A percentile compares a stretch with the other conserved stretches of the same genome.
These are phyloP conservation scores for Agrypnia vestita DNA, from an alignment of 1,140 invertebrate species.

Conservation along the genomic window DNA sequence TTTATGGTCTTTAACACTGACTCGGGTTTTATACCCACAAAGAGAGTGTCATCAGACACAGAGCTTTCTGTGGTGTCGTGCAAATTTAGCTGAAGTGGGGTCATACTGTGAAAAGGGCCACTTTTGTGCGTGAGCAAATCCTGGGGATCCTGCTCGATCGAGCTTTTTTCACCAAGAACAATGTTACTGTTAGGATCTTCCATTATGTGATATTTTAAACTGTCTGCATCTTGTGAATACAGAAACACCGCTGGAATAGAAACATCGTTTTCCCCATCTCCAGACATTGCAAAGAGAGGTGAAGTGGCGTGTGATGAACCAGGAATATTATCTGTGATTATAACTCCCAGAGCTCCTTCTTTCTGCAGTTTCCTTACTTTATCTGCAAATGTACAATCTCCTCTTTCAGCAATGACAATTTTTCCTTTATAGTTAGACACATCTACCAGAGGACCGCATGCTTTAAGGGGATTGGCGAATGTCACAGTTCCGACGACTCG, in stretches of 20 bases:
- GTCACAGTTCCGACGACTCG: conserved; percentile 77
- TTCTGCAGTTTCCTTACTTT: conserved; percentile 91
- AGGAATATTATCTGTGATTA: conserved; percentile 90
- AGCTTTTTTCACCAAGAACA: conserved; percentile 43
- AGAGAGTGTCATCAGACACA: not conserved
- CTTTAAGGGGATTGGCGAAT: conserved; percentile 74
- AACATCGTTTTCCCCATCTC: conserved; percentile 91
- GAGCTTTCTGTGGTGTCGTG: not conserved
- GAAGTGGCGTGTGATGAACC: conserved; percentile 82
- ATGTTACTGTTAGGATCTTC: conserved; percentile 50
- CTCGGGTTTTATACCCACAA: too few relatives aligned
- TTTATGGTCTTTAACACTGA: not conserved
- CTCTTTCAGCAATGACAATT: conserved; percentile 89
- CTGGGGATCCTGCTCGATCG: conserved; percentile 28
- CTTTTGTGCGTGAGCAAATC: conserved; percentile 24
- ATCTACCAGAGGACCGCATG: conserved; percentile 81
- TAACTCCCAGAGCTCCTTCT: conserved; percentile 87
- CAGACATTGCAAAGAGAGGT: conserved; percentile 96
- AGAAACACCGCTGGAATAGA: conserved; percentile 93
- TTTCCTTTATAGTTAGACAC: conserved; percentile 77
- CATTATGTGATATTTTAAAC: conserved; percentile 30
- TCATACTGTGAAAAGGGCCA: conserved; percentile 3
- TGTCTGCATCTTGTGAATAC: conserved; percentile 71
- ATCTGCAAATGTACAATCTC: conserved; percentile 96
- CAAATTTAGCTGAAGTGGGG: not conserved